Conservation (phyloP, 2,888 invertebrate genomes). For the Eledona agricola region DNA sequence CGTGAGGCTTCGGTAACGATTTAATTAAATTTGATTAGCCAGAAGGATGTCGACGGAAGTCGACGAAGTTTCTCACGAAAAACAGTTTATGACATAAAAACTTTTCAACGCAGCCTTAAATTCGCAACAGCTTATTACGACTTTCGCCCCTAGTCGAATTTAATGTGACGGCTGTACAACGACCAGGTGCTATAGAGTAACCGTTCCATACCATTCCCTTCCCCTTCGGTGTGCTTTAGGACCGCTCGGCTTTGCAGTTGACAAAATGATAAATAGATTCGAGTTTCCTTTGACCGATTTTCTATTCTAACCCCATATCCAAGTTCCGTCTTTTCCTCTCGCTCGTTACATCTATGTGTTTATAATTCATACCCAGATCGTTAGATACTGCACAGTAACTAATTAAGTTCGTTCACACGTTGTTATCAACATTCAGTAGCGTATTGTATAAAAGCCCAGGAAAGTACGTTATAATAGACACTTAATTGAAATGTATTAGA, state of each 20-base stretch:
- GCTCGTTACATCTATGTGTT: no score
- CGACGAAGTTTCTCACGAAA: slow-evolving; percentile 26
- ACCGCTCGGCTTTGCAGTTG: slow-evolving; percentile 53
- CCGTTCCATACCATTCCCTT: slow-evolving; percentile 48
- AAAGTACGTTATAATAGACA: slow-evolving; percentile 32
- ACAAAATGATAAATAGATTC: slow-evolving; percentile 57
- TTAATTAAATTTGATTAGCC: slow-evolving; percentile 37
- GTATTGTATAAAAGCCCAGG: slow-evolving; percentile 39
- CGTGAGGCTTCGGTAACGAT: slow-evolving; percentile 31
- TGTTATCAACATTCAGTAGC: slow-evolving; percentile 37
- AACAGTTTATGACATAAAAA: slow-evolving; percentile 26
- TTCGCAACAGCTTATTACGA: slow-evolving; percentile 35
- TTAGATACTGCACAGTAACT: slow-evolving; percentile 41
- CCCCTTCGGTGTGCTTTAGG: slow-evolving; percentile 51
- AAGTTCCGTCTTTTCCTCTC: no score
- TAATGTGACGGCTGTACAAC: slow-evolving; percentile 53
- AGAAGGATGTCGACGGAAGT: slow-evolving; percentile 29
- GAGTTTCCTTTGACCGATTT: slow-evolving; percentile 50
- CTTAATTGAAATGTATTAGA: no score
- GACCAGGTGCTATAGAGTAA: slow-evolving; percentile 59
- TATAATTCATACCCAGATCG: slow-evolving; percentile 29
- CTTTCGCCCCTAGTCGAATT: slow-evolving; percentile 44
- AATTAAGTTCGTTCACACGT: slow-evolving; percentile 52
- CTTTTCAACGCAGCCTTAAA: slow-evolving; percentile 14
- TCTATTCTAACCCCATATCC: no score